Conservation (phyloP, 1,140 invertebrate species). For the Drosophila sucinea region DNA sequence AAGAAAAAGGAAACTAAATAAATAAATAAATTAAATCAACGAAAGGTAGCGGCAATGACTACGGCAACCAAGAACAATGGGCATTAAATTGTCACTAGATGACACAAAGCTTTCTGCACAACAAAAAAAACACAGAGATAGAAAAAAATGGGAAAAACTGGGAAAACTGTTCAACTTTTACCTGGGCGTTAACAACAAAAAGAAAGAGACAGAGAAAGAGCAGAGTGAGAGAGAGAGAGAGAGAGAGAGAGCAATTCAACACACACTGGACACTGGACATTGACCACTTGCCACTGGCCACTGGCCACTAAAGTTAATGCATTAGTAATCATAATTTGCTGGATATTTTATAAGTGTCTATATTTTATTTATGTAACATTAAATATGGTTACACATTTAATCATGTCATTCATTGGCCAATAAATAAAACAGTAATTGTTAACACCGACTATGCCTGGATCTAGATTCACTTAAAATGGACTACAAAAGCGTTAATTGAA, state of each 20-base stretch:
- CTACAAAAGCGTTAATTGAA: conserved; percentile 11
- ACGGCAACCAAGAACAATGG: conserved; percentile 18
- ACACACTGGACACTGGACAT: no score
- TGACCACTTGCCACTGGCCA: background rate
- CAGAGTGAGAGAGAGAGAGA: no score
- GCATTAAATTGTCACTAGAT: conserved; percentile 76
- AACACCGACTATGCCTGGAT: conserved; percentile 33
- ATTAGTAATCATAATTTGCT: conserved; percentile 72
- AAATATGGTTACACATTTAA: conserved; percentile 71
- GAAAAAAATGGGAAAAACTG: background rate
- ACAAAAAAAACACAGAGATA: conserved; percentile 22
- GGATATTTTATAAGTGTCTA: conserved; percentile 35
- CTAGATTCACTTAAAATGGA: background rate
- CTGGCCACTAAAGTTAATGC: conserved; percentile 52
- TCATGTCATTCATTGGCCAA: conserved; percentile 59
- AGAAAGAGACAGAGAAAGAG: background rate
- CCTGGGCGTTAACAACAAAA: conserved; percentile 14
- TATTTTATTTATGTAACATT: conserved; percentile 48
- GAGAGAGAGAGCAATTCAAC: no score
- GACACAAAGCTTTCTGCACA: conserved; percentile 74
- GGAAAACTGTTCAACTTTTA: conserved; percentile 48
- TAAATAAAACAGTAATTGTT: conserved; percentile 62
- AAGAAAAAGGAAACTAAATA: conserved; percentile 70
- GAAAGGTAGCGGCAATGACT: conserved; percentile 16
- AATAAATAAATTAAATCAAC: conserved; percentile 69